Evolutionary conservation across 2,888 invertebrate species (phyloP), one percentile per base, ranked within the genome.

Genomic region (Caenorhabditis sp.): DNA sequence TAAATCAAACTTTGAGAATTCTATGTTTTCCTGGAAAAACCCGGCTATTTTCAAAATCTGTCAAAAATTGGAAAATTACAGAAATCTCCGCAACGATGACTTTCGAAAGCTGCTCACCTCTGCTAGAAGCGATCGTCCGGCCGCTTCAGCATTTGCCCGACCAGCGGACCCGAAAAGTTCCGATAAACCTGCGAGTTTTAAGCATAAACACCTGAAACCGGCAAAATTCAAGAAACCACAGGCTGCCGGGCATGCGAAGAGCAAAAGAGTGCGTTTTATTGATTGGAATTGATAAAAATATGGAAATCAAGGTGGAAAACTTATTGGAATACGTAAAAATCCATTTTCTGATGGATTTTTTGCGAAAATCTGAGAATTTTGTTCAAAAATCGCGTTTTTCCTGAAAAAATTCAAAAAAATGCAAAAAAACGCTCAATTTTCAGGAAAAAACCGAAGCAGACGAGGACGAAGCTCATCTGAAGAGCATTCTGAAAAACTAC

Each of bases 401-500:
- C 28, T 13, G 35, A 6, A 55, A 53, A 56, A 56, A 2, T 2
- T 44, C n/a, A 20, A 28, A 9, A 44, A 40, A n/a, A n/a, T n/a
- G n/a, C n/a, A n/a, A n/a, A 32, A 32, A 32, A 6, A 32, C 9
- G 4, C 5, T 32, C 32, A 32, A 22, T 40, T 67, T 80, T 24
- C 60, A 83, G 65, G 88, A 89, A 28, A 86, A 88, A 55, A 76
- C 80, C 1, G 88, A 89, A 55, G 86, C 76, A 5, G 89, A 89
- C 44, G 89, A 90, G 55, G 87, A 90, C 3, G 88, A 89, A n/a
- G 87, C 85, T 18, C 56, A 83, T n/a, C 77, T 91, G 44, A 85
- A 82, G 35, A 85, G 87, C 50, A 89, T 92, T 68, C 62, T 91
- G 72, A 87, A 90, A 65, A 90, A 90, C 51, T 92, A 92, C 78